These are phyloP conservation scores for Melikaiella ostensackeni DNA, from an alignment of 2,888 invertebrate genomes.

Conservation along the genomic window DNA sequence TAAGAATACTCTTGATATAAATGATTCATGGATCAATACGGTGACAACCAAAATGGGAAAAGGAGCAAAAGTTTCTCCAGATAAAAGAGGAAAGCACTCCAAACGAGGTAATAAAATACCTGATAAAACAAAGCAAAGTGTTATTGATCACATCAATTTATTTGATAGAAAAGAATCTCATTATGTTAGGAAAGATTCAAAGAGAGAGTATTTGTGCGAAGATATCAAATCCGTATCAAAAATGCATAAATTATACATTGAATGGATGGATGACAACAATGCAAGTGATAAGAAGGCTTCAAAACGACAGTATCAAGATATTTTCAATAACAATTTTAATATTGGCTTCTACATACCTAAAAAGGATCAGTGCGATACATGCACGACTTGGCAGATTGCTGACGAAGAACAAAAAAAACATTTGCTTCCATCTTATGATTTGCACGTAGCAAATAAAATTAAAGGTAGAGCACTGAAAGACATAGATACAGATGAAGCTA, in stretches of 20 bases:
- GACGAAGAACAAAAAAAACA: constrained; percentile 39
- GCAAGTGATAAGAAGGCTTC: constrained; percentile 12
- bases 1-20: constrained; percentile 37
- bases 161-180: constrained; percentile 46
- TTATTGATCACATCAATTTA: constrained; percentile 42
- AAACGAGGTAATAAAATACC: not conserved
- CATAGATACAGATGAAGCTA: constrained; percentile 20
- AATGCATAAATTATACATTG: constrained; percentile 44
- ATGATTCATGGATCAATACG: constrained; percentile 36
- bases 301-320: constrained; percentile 40
- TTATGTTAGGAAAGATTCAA: constrained; percentile 38
- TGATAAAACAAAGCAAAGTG: not conserved
- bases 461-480: constrained; percentile 48
- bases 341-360: constrained; percentile 46
- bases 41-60: constrained; percentile 22
- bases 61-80: constrained; percentile 2
- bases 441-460: constrained; percentile 52
- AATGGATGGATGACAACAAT: not conserved
- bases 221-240: constrained; percentile 23
- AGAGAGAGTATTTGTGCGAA: constrained; percentile 42
- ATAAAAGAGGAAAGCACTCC: constrained; percentile 39
- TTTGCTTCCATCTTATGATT: constrained; percentile 47
- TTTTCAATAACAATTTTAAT: constrained; percentile 43
- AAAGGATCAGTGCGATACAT: constrained; percentile 61
- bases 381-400: constrained; percentile 34